Base-by-base conservation (phyloP, 1,140 invertebrate species). In the Calycopis cecrops region DNA sequence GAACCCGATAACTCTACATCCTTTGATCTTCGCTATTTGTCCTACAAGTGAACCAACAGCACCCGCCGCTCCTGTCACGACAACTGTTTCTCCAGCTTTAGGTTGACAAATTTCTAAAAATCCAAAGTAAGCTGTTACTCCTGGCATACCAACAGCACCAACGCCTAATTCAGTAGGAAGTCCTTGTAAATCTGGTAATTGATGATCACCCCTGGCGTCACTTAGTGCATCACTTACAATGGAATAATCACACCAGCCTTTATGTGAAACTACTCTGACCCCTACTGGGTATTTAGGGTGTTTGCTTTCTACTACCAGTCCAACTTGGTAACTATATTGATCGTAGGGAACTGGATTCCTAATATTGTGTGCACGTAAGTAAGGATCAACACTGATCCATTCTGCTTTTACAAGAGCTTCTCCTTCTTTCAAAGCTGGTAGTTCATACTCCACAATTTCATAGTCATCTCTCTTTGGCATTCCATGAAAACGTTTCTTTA, bases 11-110 rank as follows among this genome's bases (percentile, higher is more conserved):
- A 94, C 93, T 62, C 74, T 90, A 48, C 92, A 91, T 8, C 90
- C 90, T 71, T 92, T 90, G 28, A 93, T 90, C 75, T 93, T 94
- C 1, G 90, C 93, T 28, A 95, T 93, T 81, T 95, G 93, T 4
- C 93, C 93, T 0, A 94, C 93, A 8, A 92, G 67, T 38, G 89
- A 91, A 1, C 93, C 93, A 7, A 94, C 92, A 17, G 92, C 93
- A 18, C 93, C 91, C 9, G 90, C 91, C 3, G 92, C 91, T 12
- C 89, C 90, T n/a, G 88, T 90, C 3, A 95, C 90, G 0, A 94
- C 91, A 0, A 94, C 88, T 0, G 90, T 91, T 66, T 95, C 92
- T 10, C 92, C 93, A n/a, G 78, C 53, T 78, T 93, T 92, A 4
- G 93, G 93, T 16, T 92, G 68, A 59, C 93, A 94, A 21, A 94